Evolutionary conservation across 2,113 vertebrate species (phyloP).

Genomic region (Pterophyllum scalare): DNA sequence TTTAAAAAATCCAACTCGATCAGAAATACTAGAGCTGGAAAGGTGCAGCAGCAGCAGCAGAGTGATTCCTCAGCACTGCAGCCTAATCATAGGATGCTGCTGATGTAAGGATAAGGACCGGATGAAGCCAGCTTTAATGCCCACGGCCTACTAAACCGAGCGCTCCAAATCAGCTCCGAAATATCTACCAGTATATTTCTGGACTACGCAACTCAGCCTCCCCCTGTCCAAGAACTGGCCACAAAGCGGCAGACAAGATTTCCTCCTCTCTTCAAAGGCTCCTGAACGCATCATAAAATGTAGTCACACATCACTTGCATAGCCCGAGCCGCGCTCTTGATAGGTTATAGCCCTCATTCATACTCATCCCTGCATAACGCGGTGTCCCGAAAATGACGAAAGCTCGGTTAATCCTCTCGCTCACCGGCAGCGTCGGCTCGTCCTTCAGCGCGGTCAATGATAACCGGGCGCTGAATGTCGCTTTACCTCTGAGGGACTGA

Average conservation of each 20-base stretch:
- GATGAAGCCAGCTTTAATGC: constrained; percentile 63
- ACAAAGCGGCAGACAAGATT: neutral
- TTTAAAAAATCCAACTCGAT: neutral
- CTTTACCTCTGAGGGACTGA: constrained; percentile 62
- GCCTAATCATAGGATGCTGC: constrained; percentile 63
- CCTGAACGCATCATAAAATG: constrained; percentile 50
- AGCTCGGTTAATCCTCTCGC: constrained; percentile 13
- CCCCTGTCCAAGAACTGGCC: neutral
- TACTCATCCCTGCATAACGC: neutral
- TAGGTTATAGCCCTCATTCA: neutral
- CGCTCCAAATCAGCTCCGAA: neutral
- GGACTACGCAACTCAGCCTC: neutral
- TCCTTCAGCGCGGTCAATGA: neutral
- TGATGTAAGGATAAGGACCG: constrained; percentile 63
- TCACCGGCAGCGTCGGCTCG: neutral
- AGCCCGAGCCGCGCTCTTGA: neutral
- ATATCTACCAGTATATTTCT: neutral
- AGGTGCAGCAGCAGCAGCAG: constrained; percentile 26
- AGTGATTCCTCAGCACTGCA: constrained; percentile 40
- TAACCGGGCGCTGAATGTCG: neutral
- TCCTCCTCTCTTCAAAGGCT: neutral
- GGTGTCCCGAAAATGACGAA: neutral
- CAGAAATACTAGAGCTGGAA: neutral
- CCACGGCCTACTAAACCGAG: constrained; percentile 40
- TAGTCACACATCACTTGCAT: neutral